Conservation (phyloP, 1,140 invertebrate genomes). For the Thaumetopoea pityocampa region DNA sequence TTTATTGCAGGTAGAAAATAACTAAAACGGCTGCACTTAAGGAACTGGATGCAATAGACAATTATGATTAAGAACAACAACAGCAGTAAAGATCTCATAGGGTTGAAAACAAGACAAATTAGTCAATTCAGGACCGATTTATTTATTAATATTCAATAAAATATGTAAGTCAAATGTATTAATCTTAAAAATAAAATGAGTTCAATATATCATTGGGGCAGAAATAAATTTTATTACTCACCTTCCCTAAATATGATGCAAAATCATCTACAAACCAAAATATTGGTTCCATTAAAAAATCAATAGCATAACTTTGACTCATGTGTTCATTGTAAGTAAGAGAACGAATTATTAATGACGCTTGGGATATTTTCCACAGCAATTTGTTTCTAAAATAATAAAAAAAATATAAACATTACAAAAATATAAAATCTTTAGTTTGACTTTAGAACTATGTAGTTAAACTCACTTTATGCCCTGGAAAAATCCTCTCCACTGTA, state of each 20-base stretch:
- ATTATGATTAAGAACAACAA: no score
- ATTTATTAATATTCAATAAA: no score
- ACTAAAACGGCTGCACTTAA: no score
- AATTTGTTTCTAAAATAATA: constrained; percentile 37
- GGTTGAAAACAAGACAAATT: no score
- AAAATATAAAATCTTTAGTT: constrained; percentile 2
- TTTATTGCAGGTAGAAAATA: no score
- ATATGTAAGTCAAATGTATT: no score
- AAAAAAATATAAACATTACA: constrained; percentile 10
- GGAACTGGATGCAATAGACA: no score
- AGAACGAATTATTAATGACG: constrained; percentile 56
- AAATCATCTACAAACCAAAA: constrained; percentile 97
- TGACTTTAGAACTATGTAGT: constrained; percentile 1
- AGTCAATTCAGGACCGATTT: no score
- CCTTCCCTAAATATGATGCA: constrained; percentile 89
- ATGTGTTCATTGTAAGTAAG: constrained; percentile 87
- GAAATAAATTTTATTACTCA: no score
- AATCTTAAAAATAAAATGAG: no score
- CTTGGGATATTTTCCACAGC: constrained; percentile 39
- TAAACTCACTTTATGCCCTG: constrained; percentile 29
- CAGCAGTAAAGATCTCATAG: no score
- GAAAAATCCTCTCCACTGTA: constrained; percentile 32
- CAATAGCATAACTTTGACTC: constrained; percentile 86
- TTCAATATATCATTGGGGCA: no score
- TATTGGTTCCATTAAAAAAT: constrained; percentile 93